Evolutionary conservation across 1,140 invertebrate species (phyloP), one percentile per base, ranked within the genome.

Genomic region (Anadara kagoshimensis): DNA sequence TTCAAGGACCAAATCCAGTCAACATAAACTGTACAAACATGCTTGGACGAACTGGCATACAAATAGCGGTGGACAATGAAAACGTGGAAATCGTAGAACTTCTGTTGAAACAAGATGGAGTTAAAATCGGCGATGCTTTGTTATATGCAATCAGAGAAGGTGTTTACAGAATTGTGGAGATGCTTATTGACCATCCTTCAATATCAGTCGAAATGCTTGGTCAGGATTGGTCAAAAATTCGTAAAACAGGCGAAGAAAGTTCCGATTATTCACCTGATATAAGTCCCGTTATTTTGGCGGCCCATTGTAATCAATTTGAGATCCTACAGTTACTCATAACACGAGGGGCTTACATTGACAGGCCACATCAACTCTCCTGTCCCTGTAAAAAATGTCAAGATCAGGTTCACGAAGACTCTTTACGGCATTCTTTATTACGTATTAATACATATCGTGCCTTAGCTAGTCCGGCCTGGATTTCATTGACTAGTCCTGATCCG

Each of bases 401-500:
- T 85, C 90, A 85, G 68, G 85, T 86, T 22, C 79, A 80, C 74
- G 86, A 83, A 62, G 86, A 88, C 70, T 83, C 81, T 71, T 78
- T 87, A 12, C 79, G 86, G 22, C 84, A 87, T 78, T 87, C 86
- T 5, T 68, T 87, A 41, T 85, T 86, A 22, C 71, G 89, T n/a
- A 87, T 90, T 22, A 88, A 90, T 69, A 85, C 88, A 5, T 90
- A 88, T 71, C 65, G 80, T 43, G 89, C 86, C 36, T 78, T 90
- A 58, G 86, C 89, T 7, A 89, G 88, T 69, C 88, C 88, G 14
- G 90, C 91, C 0, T 94, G 93, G 84, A 92, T 94, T 66, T 93
- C 92, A 53, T 91, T 93, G 63, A 92, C 91, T 0, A 91, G 91
- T 0, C 82, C 90, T 11, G 93, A 94, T 85, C 93, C 93, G 0